Percentiles rank a stretch among this genome's conserved stretches.
phyloP scores from a whole-genome alignment of 2,888 invertebrate species.

The Andricus quercusramuli region DNA sequence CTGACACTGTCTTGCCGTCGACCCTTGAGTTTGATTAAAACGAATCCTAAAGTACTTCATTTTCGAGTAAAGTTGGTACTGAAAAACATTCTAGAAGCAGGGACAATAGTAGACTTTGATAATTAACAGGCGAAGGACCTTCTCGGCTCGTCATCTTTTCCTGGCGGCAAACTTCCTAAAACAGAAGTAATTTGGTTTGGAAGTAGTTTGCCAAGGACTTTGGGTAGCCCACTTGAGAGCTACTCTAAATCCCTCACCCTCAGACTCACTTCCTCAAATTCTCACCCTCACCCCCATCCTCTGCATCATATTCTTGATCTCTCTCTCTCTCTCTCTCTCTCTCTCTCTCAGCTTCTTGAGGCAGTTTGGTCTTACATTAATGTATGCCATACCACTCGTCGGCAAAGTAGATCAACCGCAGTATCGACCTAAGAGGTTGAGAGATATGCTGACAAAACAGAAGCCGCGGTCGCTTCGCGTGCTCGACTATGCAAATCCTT shows the following conservation, averaged over 20 bases:
- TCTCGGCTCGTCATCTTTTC: constrained; percentile 41
- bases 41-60: background rate
- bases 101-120: constrained; percentile 18
- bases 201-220: constrained; percentile 57
- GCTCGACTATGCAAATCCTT: background rate
- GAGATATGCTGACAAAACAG: constrained; percentile 24
- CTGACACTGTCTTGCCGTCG: too few species aligned
- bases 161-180: constrained; percentile 54
- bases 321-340: constrained; percentile 49
- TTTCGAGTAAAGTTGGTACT: constrained; percentile 3
- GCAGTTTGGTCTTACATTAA: constrained; percentile 47
- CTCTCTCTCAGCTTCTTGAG: constrained; percentile 47
- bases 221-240: constrained; percentile 52
- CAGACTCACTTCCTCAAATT: constrained; percentile 46
- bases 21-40: too few species aligned
- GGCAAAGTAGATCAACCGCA: constrained; percentile 48
- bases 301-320: constrained; percentile 50
- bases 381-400: constrained; percentile 49
- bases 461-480: background rate
- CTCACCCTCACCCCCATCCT: constrained; percentile 44
- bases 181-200: constrained; percentile 56
- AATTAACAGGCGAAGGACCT: constrained; percentile 24
- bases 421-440: background rate
- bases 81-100: constrained; percentile 5
- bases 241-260: constrained; percentile 52